Evolutionary conservation across 2,113 vertebrate genomes (phyloP).

Genomic region (Cottus gobio): DNA sequence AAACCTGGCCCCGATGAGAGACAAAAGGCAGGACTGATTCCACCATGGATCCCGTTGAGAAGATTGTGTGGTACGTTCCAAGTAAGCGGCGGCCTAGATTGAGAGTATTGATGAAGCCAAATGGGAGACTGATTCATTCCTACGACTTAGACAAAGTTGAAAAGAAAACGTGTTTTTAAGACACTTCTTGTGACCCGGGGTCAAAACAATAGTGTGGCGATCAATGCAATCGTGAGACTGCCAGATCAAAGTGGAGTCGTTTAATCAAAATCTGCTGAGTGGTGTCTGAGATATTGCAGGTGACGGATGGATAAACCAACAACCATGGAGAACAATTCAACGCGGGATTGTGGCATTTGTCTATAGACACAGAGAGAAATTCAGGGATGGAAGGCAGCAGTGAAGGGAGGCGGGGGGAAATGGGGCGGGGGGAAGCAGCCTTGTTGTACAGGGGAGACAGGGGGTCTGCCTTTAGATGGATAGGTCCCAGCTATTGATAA

Average conservation of each 20-base stretch:
- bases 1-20: conserved; percentile 25
- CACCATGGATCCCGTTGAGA: conserved; percentile 12
- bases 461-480: conserved; percentile 85
- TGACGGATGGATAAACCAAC: conserved; percentile 62
- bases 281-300: conserved; percentile 50
- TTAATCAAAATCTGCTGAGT: conserved; percentile 56
- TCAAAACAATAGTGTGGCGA: conserved; percentile 17
- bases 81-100: conserved; percentile 1
- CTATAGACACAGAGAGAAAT: conserved; percentile 26
- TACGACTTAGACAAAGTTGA: background rate
- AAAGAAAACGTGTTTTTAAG: background rate
- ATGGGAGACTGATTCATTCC: background rate
- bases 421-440: conserved; percentile 37
- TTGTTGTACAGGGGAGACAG: conserved; percentile 73
- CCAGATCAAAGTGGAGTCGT: conserved; percentile 45
- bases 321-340: conserved; percentile 50
- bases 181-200: background rate
- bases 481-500: conserved; percentile 88
- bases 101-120: background rate
- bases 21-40: conserved; percentile 22
- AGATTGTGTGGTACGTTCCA: background rate
- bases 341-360: conserved; percentile 38
- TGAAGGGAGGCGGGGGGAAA: conserved; percentile 5
- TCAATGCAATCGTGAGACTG: conserved; percentile 44
- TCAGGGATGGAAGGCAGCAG: conserved; percentile 47